Evolutionary conservation across 2,113 vertebrate species (phyloP).

Genomic region (Oenanthe melanoleuca): DNA sequence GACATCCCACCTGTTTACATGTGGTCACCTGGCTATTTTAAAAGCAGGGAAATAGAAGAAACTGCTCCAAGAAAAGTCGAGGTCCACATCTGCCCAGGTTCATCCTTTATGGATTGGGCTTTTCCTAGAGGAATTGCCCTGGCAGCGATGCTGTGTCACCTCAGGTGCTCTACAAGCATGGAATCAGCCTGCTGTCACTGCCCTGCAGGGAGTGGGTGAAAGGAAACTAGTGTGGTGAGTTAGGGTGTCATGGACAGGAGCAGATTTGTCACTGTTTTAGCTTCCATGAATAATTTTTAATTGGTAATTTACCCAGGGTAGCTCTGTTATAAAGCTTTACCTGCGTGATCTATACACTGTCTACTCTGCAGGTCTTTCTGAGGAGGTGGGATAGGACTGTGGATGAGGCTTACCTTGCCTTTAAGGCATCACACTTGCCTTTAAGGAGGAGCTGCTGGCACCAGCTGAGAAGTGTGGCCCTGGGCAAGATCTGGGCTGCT

Average conservation of each 20-base stretch:
- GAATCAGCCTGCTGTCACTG: neutral
- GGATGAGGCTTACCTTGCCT: neutral
- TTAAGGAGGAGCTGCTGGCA: neutral
- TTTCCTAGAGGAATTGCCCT: neutral
- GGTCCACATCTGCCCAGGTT: neutral
- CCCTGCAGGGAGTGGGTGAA: neutral
- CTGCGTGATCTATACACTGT: neutral
- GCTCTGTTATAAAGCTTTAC: neutral
- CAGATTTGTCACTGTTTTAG: neutral
- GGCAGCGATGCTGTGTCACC: neutral
- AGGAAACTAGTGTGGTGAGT: neutral
- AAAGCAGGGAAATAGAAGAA: neutral
- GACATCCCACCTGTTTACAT: neutral
- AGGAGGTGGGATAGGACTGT: accelerated
- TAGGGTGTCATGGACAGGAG: neutral
- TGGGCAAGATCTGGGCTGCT: neutral
- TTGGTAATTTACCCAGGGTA: neutral
- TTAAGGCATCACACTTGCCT: neutral
- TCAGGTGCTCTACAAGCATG: neutral
- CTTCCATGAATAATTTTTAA: neutral
- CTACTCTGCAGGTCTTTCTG: neutral
- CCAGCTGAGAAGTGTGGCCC: accelerated
- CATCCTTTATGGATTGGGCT: neutral
- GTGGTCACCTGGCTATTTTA: neutral
- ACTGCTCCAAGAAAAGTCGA: neutral